phyloP scores from a whole-genome alignment of 2,888 invertebrate species.

The Drosophila conformis region DNA sequence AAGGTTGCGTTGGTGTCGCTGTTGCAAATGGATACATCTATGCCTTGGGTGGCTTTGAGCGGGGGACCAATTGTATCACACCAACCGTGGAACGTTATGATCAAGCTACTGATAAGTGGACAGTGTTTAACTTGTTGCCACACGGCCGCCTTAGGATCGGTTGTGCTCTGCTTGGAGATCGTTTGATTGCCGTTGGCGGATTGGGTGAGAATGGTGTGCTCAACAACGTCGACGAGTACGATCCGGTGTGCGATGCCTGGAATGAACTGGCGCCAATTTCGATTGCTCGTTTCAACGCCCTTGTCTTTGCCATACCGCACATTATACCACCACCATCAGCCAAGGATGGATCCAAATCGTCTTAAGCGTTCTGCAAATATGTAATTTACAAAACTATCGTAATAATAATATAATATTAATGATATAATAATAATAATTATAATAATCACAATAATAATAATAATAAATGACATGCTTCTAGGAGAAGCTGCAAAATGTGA shows the following conservation, averaged over 20 bases:
- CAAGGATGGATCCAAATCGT: not conserved
- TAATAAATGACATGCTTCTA: not conserved
- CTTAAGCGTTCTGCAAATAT: too few species aligned
- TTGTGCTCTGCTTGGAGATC: conserved; percentile 92
- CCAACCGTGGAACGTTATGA: conserved; percentile 94
- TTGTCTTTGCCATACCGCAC: conserved; percentile 89
- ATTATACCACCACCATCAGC: not conserved
- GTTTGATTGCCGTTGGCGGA: conserved; percentile 92
- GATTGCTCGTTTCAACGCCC: conserved; percentile 93
- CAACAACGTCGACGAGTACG: conserved; percentile 94
- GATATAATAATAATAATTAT: too few species aligned
- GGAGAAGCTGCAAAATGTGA: too few species aligned
- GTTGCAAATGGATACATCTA: conserved; percentile 95
- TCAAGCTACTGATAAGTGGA: conserved; percentile 93
- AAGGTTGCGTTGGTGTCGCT: conserved; percentile 94
- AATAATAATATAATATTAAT: too few species aligned
- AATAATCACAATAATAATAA: not conserved
- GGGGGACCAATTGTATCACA: conserved; percentile 86
- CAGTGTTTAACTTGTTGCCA: conserved; percentile 85
- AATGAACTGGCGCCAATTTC: conserved; percentile 91
- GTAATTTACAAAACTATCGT: too few species aligned
- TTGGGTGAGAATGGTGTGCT: conserved; percentile 92
- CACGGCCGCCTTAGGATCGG: conserved; percentile 87
- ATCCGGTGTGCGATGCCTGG: conserved; percentile 93
- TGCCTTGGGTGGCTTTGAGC: conserved; percentile 91